Evolutionary conservation across 2,888 invertebrate genomes (phyloP).

Genomic region (Trachelus tabidus): DNA sequence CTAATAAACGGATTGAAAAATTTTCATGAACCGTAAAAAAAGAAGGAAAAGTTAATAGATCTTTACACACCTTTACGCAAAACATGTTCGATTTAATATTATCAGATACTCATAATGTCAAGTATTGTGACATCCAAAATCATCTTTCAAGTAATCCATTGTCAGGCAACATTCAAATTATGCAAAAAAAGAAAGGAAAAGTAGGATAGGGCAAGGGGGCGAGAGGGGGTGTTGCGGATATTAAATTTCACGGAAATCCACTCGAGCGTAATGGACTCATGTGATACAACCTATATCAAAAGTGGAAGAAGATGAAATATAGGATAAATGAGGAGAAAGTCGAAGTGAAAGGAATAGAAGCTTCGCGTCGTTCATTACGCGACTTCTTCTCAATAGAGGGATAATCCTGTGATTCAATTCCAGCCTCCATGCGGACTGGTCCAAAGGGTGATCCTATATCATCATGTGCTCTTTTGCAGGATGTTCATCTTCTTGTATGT

Average conservation of each 20-base stretch:
- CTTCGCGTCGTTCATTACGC: background rate
- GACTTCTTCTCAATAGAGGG: background rate
- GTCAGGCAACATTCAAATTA: background rate
- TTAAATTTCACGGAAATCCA: background rate
- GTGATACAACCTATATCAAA: background rate
- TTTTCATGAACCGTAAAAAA: background rate
- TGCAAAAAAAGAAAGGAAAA: background rate
- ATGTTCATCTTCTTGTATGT: background rate
- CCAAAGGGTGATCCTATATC: background rate
- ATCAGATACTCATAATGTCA: background rate
- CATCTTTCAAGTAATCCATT: background rate
- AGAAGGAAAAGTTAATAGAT: background rate
- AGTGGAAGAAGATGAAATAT: background rate
- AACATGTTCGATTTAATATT: background rate
- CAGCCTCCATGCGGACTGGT: background rate
- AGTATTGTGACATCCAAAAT: background rate
- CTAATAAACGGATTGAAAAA: background rate
- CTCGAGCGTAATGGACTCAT: background rate
- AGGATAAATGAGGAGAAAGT: background rate
- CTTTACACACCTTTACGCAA: background rate
- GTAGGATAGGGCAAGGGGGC: background rate
- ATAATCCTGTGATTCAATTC: background rate
- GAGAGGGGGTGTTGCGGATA: background rate
- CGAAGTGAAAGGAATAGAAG: background rate
- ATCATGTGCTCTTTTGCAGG: background rate